These are phyloP conservation scores for Meleagris gallopavo DNA, from an alignment of 2,113 vertebrate species.

Conservation along the genomic window DNA sequence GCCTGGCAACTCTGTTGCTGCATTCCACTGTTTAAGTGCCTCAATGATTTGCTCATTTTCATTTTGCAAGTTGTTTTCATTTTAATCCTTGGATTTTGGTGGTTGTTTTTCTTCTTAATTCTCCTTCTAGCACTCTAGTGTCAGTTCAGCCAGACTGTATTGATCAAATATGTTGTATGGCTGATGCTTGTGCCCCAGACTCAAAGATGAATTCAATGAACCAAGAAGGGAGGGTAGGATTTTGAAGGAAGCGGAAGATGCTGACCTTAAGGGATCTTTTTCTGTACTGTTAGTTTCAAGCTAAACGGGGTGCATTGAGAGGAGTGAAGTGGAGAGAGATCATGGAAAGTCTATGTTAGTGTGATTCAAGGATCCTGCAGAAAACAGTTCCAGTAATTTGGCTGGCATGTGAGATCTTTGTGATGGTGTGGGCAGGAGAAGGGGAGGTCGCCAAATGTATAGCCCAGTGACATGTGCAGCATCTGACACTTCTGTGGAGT, in stretches of 20 bases:
- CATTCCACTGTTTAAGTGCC: neutral
- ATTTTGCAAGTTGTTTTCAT: neutral
- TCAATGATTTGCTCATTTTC: neutral
- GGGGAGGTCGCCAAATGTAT: neutral
- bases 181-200: neutral
- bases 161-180: neutral
- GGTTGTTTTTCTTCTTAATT: neutral
- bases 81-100: neutral
- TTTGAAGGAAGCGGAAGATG: neutral
- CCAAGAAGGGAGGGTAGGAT: slow-evolving; percentile 3
- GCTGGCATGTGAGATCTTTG: neutral
- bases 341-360: neutral
- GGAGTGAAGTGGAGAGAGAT: slow-evolving; percentile 4
- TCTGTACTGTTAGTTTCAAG: neutral
- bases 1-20: neutral
- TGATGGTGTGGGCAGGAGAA: neutral
- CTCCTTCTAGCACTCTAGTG: neutral
- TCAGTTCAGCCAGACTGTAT: neutral
- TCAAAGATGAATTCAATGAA: slow-evolving; percentile 45
- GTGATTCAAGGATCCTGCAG: neutral
- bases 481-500: neutral
- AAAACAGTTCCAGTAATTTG: neutral
- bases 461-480: neutral
- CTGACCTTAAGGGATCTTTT: neutral
- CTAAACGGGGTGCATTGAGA: neutral